These are phyloP conservation scores for Archivesica marissinica DNA, from an alignment of 1,140 invertebrate species.

Conservation along the genomic window DNA sequence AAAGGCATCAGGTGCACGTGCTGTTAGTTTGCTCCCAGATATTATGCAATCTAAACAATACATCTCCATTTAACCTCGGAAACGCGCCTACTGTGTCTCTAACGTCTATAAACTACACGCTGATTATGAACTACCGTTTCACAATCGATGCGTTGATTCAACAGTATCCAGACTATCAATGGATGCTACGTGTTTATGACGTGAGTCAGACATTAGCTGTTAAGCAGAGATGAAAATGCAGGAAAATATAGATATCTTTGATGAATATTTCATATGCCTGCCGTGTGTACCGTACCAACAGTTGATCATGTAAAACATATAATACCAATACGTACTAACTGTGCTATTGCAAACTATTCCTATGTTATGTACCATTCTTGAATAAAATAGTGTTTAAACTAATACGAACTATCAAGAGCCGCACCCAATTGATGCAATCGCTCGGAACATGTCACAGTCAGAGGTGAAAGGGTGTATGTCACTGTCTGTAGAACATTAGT, in stretches of 20 bases:
- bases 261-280: conserved; percentile 23
- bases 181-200: conserved; percentile 40
- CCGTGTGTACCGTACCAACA: background rate
- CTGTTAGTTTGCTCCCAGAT: conserved; percentile 19
- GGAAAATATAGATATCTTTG: conserved; percentile 24
- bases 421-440: too few species aligned
- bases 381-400: too few species aligned
- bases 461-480: too few species aligned
- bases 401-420: too few species aligned
- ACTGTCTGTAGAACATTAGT: too few species aligned
- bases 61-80: conserved; percentile 39
- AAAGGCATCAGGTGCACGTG: conserved; percentile 27
- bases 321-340: too few species aligned
- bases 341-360: too few species aligned
- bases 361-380: too few species aligned
- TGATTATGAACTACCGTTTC: conserved; percentile 28
- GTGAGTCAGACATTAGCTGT: conserved; percentile 34
- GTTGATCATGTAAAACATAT: too few species aligned
- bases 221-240: conserved; percentile 29
- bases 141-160: conserved; percentile 41
- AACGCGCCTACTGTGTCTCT: background rate
- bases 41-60: conserved; percentile 46
- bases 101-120: conserved; percentile 27
- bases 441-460: too few species aligned
- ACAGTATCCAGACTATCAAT: conserved; percentile 29